Base-by-base conservation (phyloP, 92 coral and sea anemone species). In the Micromussa lordhowensis region DNA sequence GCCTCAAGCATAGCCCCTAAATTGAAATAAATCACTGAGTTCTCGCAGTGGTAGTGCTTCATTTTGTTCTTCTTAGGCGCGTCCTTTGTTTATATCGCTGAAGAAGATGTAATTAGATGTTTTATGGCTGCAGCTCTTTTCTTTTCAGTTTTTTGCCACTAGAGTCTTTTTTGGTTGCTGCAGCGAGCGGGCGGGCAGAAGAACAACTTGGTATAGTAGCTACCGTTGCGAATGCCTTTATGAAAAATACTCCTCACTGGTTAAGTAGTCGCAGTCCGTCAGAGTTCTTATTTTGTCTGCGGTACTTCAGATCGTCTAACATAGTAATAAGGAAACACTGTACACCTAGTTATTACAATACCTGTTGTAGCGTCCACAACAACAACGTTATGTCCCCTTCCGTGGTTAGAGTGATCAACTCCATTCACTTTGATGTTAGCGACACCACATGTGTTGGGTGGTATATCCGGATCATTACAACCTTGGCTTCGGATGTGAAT, bases 361-460 rank as follows among this genome's bases (percentile, higher is more conserved):
- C 88, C 88, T 74, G 88, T 55, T 75, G 35, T 51, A 51, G 55
- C 88, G 55, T 84, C 88, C 71, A 84, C 57, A 2, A 54, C 15
- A 61, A 74, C 88, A 55, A 84, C 88, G 36, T 84, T 84, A 29
- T 74, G 59, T 55, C 88, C 88, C 38, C 88, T 53, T 6, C 12
- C 55, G 24, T 34, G 88, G 13, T 31, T 73, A 21, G 88, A 73
- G 21, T 74, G 79, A 36, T 84, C 81, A 2, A 16, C 22, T 57
- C 88, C 88, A 72, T 84, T 84, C 12, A 84, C 88, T 31, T 74
- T 31, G 36, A 84, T 84, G 88, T 73, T 74, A 40, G 88, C 88
- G 12, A 71, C 35, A 2, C 88, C 88, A 84, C 88, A 73, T 24
- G 70, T 55, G 28, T 24, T 19, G 48, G 48, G 48, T 5, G 74